phyloP scores from a whole-genome alignment of 2,888 invertebrate genomes.

The Dryomyza anilis region DNA sequence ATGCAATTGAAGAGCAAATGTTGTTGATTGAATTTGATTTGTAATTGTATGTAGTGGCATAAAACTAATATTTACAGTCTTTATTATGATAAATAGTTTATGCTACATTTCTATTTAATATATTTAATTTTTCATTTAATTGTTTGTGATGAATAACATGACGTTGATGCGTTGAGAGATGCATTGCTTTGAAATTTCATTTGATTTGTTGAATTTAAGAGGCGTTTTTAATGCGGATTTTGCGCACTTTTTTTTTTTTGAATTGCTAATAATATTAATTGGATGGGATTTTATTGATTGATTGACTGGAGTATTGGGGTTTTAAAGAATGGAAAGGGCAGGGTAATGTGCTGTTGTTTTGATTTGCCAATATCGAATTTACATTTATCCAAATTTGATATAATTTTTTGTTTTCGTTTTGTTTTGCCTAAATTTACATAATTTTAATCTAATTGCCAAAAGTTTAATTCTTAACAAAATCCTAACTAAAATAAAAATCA shows the following conservation, averaged over 20 bases:
- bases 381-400: not conserved
- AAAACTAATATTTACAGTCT: slow-evolving; percentile 32
- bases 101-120: no score
- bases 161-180: no score
- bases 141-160: no score
- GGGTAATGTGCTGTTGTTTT: not conserved
- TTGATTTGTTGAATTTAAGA: slow-evolving; percentile 30
- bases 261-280: no score
- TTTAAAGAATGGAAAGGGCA: not conserved
- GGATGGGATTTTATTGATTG: not conserved
- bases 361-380: slow-evolving; percentile 2
- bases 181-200: slow-evolving; percentile 36
- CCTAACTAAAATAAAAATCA: slow-evolving; percentile 22
- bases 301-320: not conserved
- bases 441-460: slow-evolving; percentile 13
- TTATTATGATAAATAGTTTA: not conserved
- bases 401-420: no score
- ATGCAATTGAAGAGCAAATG: not conserved
- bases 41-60: not conserved
- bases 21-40: not conserved
- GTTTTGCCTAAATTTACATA: slow-evolving; percentile 2
- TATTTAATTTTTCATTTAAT: no score
- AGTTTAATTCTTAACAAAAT: slow-evolving; percentile 17
- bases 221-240: no score
- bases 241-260: not conserved